Base-by-base conservation (phyloP, 2,888 invertebrate species). In the Platycnemis pennipes region DNA sequence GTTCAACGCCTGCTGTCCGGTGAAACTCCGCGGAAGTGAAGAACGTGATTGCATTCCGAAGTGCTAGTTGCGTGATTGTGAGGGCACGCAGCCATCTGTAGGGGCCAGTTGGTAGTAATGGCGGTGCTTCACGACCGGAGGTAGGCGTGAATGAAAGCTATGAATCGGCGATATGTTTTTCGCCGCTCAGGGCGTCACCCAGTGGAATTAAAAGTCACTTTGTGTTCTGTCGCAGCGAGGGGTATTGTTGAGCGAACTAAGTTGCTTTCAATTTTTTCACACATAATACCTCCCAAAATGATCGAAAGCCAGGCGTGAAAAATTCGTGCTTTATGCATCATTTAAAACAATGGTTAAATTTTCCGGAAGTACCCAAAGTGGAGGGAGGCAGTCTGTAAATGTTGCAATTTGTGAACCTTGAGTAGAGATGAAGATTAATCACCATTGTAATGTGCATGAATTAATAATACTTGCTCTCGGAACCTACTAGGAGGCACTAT, bases 181-280 rank as follows among this genome's bases (percentile, higher is more conserved):
- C 63, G 44, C 56, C 44, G 56, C 91, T n/a, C 42, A 42, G 26
- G 44, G 63, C 91, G 37, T 77, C 77, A n/a, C 91, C 91, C 63
- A 91, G 16, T 91, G 63, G 44, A 77, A 91, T 91, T 37, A 56
- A 91, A 45, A 91, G 91, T 22, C 37, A 37, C 37, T 56, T 63
- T 63, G 63, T 87, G 46, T 19, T 44, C 45, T 45, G 26, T n/a
- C 87, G 77, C 31, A 77, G 37, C 11, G 22, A 45, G 87, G 4
- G 45, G 46, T 26, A 11, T 44, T 63, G 56, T 44, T 91, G 91
- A 69, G 91, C 44, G 44, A 63, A 91, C 69, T 11, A 91, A 91
- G 69, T 91, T 91, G 91, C 63, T 91, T 91, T 69, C 56, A 63
- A 26, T 91, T 87, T 91, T 91, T 44, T n/a, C 77, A 37, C 77